Base-by-base conservation (phyloP, 2,113 vertebrate genomes). In the Vombatus ursinus region DNA sequence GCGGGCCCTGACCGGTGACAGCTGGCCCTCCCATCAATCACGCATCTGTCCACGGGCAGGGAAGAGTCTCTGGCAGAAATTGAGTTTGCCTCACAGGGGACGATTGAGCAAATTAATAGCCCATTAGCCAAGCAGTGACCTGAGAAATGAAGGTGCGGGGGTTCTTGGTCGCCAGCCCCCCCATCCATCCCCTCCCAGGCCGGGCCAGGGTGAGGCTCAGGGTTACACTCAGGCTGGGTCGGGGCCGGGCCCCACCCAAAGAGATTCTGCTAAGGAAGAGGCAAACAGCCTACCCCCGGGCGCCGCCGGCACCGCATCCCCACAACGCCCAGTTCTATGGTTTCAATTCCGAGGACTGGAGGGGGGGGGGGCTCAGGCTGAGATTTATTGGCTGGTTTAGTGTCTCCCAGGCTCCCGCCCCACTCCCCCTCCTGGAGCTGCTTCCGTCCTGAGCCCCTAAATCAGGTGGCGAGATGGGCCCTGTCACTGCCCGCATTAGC, bases 71-170 rank as follows among this genome's bases (percentile, higher is more conserved):
- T 16, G 98, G 98, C 98, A 99, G 99, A 99, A 99, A 99, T 99
- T 99, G 99, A 99, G 99, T 99, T 99, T 99, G 99, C 98, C 99
- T 99, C 99, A 99, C 99, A 99, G 99, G 99, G 98, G 99, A 99
- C 99, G 99, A 99, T 97, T 98, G 99, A 99, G 99, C 99, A 99
- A 99, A 99, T 99, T 99, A 99, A 99, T 99, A 99, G 99, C 99
- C 99, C 99, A 99, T 99, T 99, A 99, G 99, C 99, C 99, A 99
- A 99, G 99, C 99, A 89, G 98, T 99, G 99, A 99, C 99, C 99
- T 99, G 98, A 99, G 99, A 99, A 99, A 99, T 99, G 98, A 99
- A 99, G 98, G 99, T 99, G 99, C 98, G 98, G 98, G 98, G 98
- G 96, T 93, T 97, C 94, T 96, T 97, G 95, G 98, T 97, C 93